These are phyloP conservation scores for Neomicropteryx cornuta DNA, from an alignment of 1,140 invertebrate genomes.

Conservation along the genomic window DNA sequence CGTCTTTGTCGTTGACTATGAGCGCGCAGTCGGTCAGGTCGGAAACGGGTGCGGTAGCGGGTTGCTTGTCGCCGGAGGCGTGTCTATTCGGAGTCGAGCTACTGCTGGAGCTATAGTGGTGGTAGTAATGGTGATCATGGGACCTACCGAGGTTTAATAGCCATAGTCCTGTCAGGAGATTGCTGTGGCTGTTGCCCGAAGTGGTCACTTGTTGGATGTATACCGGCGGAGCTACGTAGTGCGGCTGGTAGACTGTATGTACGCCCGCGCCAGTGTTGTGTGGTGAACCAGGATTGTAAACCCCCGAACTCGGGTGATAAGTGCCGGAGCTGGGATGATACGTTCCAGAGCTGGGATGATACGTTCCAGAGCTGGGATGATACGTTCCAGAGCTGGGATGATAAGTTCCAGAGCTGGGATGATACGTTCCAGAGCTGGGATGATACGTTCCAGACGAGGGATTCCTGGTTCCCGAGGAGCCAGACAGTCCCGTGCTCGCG, in stretches of 20 bases:
- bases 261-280: no score
- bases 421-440: no score
- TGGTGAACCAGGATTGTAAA: no score
- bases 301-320: background rate
- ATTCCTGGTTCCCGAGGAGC: background rate
- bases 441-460: background rate
- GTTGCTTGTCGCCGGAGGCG: no score
- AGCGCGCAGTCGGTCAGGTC: no score
- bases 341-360: slow-evolving; percentile 11
- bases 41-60: no score
- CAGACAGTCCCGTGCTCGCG: slow-evolving; percentile 3
- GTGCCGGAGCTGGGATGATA: slow-evolving; percentile 1
- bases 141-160: slow-evolving; percentile 32
- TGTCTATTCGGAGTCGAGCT: no score
- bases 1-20: no score
- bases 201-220: slow-evolving; percentile 29
- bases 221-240: slow-evolving; percentile 25
- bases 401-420: slow-evolving; percentile 3
- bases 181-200: slow-evolving; percentile 26
- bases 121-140: slow-evolving; percentile 28
- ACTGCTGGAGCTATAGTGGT: slow-evolving; percentile 28
- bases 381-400: slow-evolving; percentile 13
- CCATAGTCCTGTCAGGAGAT: slow-evolving; percentile 27
- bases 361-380: slow-evolving; percentile 8
- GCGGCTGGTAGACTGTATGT: no score